Percentiles rank a stretch among this genome's conserved stretches.
These are phyloP conservation scores for Marcusenius ussheri DNA, from an alignment of 2,113 vertebrate genomes.

Conservation along the genomic window DNA sequence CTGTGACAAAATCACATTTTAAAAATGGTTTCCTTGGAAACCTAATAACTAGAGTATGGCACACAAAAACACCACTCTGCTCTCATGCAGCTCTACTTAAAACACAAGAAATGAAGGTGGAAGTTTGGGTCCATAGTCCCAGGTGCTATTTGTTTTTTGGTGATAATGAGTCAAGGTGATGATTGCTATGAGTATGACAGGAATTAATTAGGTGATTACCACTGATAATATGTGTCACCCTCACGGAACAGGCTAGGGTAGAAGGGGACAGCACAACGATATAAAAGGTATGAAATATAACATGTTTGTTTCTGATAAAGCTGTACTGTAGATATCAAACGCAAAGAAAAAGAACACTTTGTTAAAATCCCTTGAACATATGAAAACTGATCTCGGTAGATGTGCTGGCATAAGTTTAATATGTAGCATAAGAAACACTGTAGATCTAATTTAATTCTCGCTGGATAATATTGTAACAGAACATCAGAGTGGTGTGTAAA, in stretches of 20 bases:
- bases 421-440: background rate
- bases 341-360: background rate
- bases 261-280: background rate
- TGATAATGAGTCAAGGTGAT: background rate
- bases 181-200: background rate
- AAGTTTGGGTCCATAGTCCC: background rate
- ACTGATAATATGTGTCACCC: background rate
- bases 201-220: background rate
- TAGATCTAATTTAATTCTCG: constrained; percentile 6
- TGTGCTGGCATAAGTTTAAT: background rate
- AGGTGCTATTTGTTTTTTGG: background rate
- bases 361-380: background rate
- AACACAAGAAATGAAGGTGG: background rate
- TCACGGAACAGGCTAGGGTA: background rate
- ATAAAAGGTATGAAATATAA: too few species aligned
- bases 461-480: constrained; percentile 4
- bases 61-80: background rate
- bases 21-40: constrained; percentile 9
- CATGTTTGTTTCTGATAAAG: background rate
- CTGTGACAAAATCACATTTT: constrained; percentile 7
- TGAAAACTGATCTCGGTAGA: background rate
- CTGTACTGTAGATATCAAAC: background rate
- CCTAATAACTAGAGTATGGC: constrained; percentile 6
- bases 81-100: background rate
- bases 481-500: background rate